A percentile compares a stretch with the other conserved stretches of the same genome.
phyloP scores from a whole-genome alignment of 2,888 invertebrate species.

The Trachelus iudaicus region DNA sequence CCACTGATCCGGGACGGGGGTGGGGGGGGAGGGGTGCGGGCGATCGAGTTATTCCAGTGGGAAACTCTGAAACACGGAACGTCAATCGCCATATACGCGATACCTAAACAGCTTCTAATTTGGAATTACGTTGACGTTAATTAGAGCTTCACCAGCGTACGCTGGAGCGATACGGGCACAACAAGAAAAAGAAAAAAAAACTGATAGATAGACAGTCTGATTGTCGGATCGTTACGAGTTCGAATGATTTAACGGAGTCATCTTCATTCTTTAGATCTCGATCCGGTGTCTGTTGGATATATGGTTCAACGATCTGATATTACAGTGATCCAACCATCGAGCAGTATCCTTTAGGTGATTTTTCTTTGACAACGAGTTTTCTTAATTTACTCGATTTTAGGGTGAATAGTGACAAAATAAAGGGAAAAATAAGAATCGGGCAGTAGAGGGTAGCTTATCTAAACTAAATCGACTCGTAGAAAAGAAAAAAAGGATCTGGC shows the following conservation, averaged over 20 bases:
- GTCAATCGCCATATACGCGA: not conserved
- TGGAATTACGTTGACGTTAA: not conserved
- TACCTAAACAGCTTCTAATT: not conserved
- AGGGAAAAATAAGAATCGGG: not conserved
- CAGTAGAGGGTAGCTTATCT: not conserved
- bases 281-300: not conserved
- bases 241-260: not conserved
- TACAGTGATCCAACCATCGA: not conserved
- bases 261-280: not conserved
- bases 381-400: not conserved
- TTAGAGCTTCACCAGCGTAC: not conserved
- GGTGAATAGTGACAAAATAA: not conserved
- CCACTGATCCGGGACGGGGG: not conserved
- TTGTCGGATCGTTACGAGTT: not conserved
- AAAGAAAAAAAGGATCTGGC: not conserved
- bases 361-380: not conserved
- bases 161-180: not conserved
- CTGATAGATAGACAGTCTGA: not conserved
- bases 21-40: accelerated
- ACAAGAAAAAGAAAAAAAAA: not conserved
- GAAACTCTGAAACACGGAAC: not conserved
- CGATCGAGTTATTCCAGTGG: not conserved
- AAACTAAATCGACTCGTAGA: not conserved
- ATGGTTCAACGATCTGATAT: not conserved
- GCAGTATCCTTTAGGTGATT: not conserved